These are phyloP conservation scores for Cotesia glomerata DNA, from an alignment of 1,140 invertebrate genomes.

Conservation along the genomic window DNA sequence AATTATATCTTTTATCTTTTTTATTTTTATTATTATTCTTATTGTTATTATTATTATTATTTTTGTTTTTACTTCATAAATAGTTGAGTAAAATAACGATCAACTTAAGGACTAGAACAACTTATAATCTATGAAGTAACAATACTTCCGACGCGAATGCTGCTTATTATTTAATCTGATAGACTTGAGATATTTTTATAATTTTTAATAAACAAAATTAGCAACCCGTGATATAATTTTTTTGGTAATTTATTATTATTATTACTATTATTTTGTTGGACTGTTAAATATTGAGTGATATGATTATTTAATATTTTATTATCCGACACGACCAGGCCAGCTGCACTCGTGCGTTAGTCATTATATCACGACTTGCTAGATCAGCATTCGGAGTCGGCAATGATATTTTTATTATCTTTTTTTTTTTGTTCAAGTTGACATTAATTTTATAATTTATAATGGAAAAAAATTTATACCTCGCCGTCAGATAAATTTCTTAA, in stretches of 20 bases:
- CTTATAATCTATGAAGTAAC: constrained; percentile 29
- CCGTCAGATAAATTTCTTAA: neutral
- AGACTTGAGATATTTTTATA: neutral
- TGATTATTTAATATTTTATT: constrained; percentile 21
- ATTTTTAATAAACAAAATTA: constrained; percentile 16
- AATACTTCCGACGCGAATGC: constrained; percentile 25
- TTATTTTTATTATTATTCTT: neutral
- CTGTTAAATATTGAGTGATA: constrained; percentile 28
- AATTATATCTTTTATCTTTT: constrained; percentile 30
- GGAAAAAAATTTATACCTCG: neutral
- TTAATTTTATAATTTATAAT: neutral
- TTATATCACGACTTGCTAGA: constrained; percentile 36
- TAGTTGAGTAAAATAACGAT: constrained; percentile 33
- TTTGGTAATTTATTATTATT: neutral
- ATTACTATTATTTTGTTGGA: neutral
- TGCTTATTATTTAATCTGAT: constrained; percentile 13
- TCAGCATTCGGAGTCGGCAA: constrained; percentile 25
- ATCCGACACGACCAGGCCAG: constrained; percentile 55
- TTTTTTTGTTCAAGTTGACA: neutral
- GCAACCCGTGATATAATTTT: constrained; percentile 26
- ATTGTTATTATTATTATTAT: neutral
- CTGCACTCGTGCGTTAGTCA: constrained; percentile 55
- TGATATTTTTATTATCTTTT: constrained; percentile 32
- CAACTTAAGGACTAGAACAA: constrained; percentile 36
- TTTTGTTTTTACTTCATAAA: constrained; percentile 22